These are phyloP conservation scores for Mus minutoides DNA, from an alignment of 2,797 vertebrate genomes.

Conservation along the genomic window DNA sequence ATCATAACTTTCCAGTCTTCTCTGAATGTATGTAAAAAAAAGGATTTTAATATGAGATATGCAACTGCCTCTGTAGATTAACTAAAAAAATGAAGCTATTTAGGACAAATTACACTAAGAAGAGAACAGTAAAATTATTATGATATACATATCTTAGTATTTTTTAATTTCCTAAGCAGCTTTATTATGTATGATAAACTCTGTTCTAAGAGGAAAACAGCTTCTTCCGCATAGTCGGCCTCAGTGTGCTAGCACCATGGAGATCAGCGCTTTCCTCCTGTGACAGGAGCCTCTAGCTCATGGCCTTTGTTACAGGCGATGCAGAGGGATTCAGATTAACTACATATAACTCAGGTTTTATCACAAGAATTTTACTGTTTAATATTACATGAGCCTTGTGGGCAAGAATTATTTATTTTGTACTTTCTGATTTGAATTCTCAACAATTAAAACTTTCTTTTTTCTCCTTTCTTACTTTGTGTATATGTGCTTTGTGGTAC, in stretches of 20 bases:
- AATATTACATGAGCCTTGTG: neutral
- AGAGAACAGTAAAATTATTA: conserved; percentile 35
- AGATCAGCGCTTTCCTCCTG: neutral
- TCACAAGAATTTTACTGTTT: neutral
- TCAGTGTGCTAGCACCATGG: neutral
- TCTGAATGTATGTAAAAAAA: neutral
- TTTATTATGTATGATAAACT: neutral
- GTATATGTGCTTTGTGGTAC: neutral
- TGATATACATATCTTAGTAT: conserved; percentile 16
- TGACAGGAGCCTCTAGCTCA: conserved; percentile 45
- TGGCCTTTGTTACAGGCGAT: neutral
- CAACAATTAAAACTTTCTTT: neutral
- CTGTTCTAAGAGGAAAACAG: neutral
- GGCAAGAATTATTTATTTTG: neutral
- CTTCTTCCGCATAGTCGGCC: neutral
- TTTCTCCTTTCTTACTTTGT: neutral
- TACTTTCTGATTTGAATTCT: neutral
- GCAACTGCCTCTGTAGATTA: neutral
- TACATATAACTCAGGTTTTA: neutral
- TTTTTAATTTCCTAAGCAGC: neutral
- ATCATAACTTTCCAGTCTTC: neutral
- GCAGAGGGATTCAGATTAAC: conserved; percentile 9
- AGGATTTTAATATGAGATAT: neutral
- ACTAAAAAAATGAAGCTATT: conserved; percentile 36
- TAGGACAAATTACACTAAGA: conserved; percentile 23